phyloP scores from a whole-genome alignment of 1,140 invertebrate species.

The Carposina sasakii region DNA sequence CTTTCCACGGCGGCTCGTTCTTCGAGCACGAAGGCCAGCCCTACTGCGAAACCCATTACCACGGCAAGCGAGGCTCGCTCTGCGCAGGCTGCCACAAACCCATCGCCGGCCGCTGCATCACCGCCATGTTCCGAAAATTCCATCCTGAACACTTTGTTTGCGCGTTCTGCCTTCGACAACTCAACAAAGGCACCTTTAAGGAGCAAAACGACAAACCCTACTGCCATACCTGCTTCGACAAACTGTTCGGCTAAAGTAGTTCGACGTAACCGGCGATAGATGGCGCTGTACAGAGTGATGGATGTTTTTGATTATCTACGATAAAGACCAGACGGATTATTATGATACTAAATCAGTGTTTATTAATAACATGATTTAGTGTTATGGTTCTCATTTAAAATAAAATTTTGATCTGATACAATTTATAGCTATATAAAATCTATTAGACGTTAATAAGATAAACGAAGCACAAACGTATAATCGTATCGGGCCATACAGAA shows the following conservation, averaged over 20 bases:
- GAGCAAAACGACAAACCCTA: constrained; percentile 98
- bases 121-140: constrained; percentile 99
- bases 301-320: no score
- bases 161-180: constrained; percentile 96
- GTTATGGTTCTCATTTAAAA: no score
- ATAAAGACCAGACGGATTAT: no score
- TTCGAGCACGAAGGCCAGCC: constrained; percentile 97
- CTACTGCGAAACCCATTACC: constrained; percentile 98
- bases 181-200: constrained; percentile 99
- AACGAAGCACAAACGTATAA: no score
- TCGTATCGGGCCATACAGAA: no score
- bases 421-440: no score
- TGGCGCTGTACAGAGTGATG: no score
- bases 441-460: no score
- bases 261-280: neutral
- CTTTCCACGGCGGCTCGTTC: constrained; percentile 94
- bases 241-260: constrained; percentile 88
- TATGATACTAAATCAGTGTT: no score
- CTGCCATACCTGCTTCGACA: constrained; percentile 98
- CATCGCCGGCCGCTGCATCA: constrained; percentile 97
- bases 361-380: no score
- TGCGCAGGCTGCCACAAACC: constrained; percentile 98
- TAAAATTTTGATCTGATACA: no score
- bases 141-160: constrained; percentile 99
- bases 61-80: constrained; percentile 95